phyloP scores from a whole-genome alignment of 2,888 invertebrate genomes.

The Arctia plantaginis region DNA sequence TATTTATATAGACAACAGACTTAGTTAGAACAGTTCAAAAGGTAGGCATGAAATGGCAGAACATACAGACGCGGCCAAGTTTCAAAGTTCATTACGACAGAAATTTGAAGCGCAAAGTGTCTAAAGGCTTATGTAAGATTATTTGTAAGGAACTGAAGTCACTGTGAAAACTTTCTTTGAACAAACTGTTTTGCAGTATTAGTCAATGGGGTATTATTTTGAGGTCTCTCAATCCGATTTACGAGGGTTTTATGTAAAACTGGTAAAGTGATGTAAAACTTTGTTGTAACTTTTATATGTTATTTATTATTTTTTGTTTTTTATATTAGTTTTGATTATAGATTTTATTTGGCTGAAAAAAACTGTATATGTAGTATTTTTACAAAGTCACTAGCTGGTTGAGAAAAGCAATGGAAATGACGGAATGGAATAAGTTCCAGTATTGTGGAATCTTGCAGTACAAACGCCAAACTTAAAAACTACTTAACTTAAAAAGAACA shows the following conservation, averaged over 20 bases:
- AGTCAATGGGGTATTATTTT: slow-evolving; percentile 26
- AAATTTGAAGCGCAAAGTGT: slow-evolving; percentile 34
- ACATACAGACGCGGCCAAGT: slow-evolving; percentile 32
- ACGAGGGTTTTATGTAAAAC: not conserved
- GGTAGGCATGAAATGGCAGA: slow-evolving; percentile 32
- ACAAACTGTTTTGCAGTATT: slow-evolving; percentile 27
- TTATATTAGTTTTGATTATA: not conserved
- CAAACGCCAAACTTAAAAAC: not conserved
- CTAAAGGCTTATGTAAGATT: slow-evolving; percentile 36
- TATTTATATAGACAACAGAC: too few species aligned
- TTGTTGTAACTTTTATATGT: not conserved
- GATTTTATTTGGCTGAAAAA: not conserved
- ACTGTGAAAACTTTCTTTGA: slow-evolving; percentile 43
- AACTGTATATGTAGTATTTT: not conserved
- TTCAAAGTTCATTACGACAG: slow-evolving; percentile 46
- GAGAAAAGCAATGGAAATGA: not conserved
- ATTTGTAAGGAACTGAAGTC: slow-evolving; percentile 28
- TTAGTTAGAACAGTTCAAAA: slow-evolving; percentile 22
- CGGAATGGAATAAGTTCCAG: not conserved
- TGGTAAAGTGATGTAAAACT: not conserved
- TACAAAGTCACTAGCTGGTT: not conserved
- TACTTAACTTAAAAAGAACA: not conserved
- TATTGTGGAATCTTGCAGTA: not conserved
- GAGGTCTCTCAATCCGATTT: slow-evolving; percentile 34
- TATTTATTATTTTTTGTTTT: not conserved